Evolutionary conservation across 2,797 vertebrate species (phyloP), one percentile per base, ranked within the genome.

Genomic region (Melanotaenia maccullochi): DNA sequence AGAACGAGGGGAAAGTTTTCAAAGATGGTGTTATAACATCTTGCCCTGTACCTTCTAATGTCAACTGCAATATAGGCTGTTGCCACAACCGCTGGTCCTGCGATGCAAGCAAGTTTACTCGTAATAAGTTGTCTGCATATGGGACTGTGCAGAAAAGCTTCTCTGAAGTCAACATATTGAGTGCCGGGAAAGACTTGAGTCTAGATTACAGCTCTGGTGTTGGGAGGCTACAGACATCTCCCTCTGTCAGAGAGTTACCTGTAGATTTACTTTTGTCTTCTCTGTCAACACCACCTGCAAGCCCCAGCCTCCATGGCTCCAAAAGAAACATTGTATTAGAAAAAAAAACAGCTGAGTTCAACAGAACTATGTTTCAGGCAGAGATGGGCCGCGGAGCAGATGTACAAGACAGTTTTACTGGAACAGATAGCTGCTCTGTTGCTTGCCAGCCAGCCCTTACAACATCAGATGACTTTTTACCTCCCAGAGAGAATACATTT

Each of bases 261-360:
- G 68, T 83, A 51, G 87, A 92, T 76, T 71, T 81, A 64, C 90
- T 83, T 68, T 79, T 87, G 47, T 87, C 90, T 11, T 74, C 90
- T 57, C 78, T 79, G 75, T 87, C 84, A 83, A 81, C 78, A 36
- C 60, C 87, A 85, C 86, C 82, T 52, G 58, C 75, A 42, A 85
- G 68, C 64, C 33, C 63, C 28, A 83, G 90, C 79, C 78, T 90
- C 63, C 67, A 89, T 70, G 82, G 77, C 62, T 83, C 89, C 58
- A 85, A n/a, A 63, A 96, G 89, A 85, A 99, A 98, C 87, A 94
- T 96, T 85, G 96, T 85, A 60, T 92, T 99, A 79, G 97, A 97
- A 83, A 92, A 94, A 79, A 99, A 98, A 93, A 98, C 95, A 2
- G 96, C 96, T 38, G 96, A 97, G 89, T 98, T 99, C 87, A 99